Evolutionary conservation across 2,797 vertebrate genomes (phyloP), one percentile per base, ranked within the genome.

Genomic region (Enoplosus armatus): DNA sequence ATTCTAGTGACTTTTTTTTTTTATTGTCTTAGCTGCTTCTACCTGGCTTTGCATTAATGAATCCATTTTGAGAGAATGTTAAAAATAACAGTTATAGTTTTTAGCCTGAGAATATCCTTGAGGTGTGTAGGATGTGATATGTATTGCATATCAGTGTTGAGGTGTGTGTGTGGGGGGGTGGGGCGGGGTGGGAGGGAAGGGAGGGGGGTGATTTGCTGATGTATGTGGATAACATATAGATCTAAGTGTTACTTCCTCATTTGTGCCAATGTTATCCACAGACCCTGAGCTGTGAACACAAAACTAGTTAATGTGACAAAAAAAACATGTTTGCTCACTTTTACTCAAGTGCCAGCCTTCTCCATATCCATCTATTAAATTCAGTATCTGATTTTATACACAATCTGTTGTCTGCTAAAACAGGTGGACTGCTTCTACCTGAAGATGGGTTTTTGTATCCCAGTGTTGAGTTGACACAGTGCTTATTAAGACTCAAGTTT

Each of bases 211-310:
- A 64, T 80, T 76, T 81, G 81, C 77, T 77, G 65, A 84, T 72
- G 65, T 84, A 69, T 82, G 83, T 90, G 88, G 85, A 83, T 77
- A 83, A 89, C 69, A 8, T 85, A 65, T 75, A 83, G 61, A 87
- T 90, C 48, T 87, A 85, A 83, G 86, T 89, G 89, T 93, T 89
- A 85, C 85, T 85, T 90, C 75, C 77, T 90, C 70, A 83, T 90
- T 87, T 87, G 93, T 92, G 92, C 92, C 93, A 92, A 90, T 85
- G 83, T 92, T 90, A 76, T 90, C 87, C 89, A 88, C 90, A 87
- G 88, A 94, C 88, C 87, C 85, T 84, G 87, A 92, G 87, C 91
- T 92, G 91, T 93, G 92, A 93, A 91, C 80, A 85, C 75, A 88
- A 88, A 82, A 85, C 79, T 55, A 80, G 75, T 88, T 75, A 72